Conservation (phyloP, 1,140 invertebrate species). For the Pissodes strobi region DNA sequence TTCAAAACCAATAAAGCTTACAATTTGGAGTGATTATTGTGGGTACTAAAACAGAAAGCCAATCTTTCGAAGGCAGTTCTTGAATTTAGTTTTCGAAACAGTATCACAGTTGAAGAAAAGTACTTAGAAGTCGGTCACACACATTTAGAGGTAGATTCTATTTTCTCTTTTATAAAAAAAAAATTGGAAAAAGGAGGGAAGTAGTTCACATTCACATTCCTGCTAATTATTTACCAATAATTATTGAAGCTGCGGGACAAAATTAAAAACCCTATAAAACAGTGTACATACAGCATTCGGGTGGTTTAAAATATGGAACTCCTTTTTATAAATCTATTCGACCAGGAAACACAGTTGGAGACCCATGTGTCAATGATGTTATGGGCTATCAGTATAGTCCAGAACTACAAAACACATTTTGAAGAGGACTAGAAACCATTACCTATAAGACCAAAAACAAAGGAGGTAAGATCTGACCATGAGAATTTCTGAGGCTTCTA, state of each 20-base stretch:
- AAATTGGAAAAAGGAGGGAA: too few species aligned
- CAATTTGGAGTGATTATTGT: too few species aligned
- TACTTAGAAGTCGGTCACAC: conserved; percentile 22
- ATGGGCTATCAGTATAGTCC: neutral
- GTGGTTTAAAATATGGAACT: neutral
- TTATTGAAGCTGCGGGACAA: too few species aligned
- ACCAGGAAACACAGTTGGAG: neutral
- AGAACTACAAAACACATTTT: neutral
- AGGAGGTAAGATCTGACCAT: neutral
- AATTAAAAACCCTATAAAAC: neutral
- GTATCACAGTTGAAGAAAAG: conserved; percentile 12
- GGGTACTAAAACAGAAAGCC: neutral
- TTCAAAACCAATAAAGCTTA: too few species aligned
- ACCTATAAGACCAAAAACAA: too few species aligned
- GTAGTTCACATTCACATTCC: neutral
- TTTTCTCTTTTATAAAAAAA: too few species aligned
- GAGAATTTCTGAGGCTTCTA: neutral
- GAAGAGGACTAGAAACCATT: neutral
- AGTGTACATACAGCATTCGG: neutral
- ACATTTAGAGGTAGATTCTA: conserved; percentile 12
- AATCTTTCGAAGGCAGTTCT: conserved; percentile 3
- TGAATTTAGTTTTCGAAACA: conserved; percentile 1
- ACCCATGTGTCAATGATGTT: neutral
- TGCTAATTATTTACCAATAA: too few species aligned
- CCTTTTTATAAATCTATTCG: neutral